These are phyloP conservation scores for Bombus waltoni DNA, from an alignment of 1,140 invertebrate species.

Conservation along the genomic window DNA sequence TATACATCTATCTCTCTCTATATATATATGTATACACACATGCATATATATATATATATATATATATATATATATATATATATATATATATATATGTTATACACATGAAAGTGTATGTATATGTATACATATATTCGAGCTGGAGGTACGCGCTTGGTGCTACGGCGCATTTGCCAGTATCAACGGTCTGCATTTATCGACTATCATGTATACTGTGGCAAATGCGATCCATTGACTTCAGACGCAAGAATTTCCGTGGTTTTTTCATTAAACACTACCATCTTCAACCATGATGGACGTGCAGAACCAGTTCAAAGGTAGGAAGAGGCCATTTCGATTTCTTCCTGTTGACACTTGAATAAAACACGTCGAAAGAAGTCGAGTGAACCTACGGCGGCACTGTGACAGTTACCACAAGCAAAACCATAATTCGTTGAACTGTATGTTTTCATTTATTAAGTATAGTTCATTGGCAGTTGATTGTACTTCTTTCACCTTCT, in stretches of 20 bases:
- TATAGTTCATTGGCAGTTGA: not conserved
- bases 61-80: not conserved
- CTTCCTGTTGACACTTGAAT: not conserved
- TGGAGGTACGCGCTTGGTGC: constrained; percentile 51
- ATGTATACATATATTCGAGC: not conserved
- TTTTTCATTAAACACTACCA: constrained; percentile 41
- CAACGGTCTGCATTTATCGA: constrained; percentile 74
- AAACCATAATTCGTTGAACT: constrained; percentile 31
- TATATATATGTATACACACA: too few species aligned
- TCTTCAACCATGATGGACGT: constrained; percentile 69
- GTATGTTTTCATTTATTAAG: constrained; percentile 18
- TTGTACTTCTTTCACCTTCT: not conserved
- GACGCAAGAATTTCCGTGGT: constrained; percentile 36
- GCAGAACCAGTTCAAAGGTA: constrained; percentile 76
- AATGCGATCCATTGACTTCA: constrained; percentile 67
- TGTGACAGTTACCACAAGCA: constrained; percentile 10
- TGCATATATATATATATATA: not conserved
- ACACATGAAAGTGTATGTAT: not conserved
- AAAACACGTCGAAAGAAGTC: not conserved
- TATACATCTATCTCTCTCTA: not conserved
- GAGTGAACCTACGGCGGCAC: not conserved
- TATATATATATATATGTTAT: not conserved
- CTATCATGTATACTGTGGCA: constrained; percentile 65
- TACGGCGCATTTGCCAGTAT: constrained; percentile 75
- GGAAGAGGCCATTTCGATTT: constrained; percentile 12